Percentiles rank a stretch among this genome's conserved stretches.
phyloP scores from a whole-genome alignment of 2,797 vertebrate species.

The Eulemur mongoz region DNA sequence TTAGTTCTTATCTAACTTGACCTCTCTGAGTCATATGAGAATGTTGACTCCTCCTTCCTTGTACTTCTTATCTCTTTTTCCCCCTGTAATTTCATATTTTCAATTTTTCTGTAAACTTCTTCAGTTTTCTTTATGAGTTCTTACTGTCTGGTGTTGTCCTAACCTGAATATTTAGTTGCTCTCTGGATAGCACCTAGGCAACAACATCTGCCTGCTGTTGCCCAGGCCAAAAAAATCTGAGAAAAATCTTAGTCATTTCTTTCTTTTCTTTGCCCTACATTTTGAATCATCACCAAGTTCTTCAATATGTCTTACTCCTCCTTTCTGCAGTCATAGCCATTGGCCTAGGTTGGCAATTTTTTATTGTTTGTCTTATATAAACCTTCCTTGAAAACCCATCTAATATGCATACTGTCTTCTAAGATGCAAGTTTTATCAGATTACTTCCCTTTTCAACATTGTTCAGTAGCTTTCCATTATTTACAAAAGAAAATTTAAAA shows the following conservation, averaged over 20 bases:
- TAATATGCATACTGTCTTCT: neutral
- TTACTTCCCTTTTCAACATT: conserved; percentile 21
- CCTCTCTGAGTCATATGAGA: neutral
- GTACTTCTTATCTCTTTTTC: neutral
- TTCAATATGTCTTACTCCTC: neutral
- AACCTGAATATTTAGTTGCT: conserved; percentile 4
- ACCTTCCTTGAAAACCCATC: neutral
- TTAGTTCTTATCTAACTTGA: neutral
- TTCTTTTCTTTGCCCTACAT: neutral
- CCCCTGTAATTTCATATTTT: neutral
- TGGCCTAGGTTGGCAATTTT: neutral
- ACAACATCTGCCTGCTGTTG: neutral
- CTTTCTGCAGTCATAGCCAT: neutral
- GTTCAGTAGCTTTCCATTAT: conserved; percentile 29
- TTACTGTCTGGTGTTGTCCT: neutral
- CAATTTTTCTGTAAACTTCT: neutral
- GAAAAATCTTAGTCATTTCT: neutral
- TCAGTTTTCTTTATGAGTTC: neutral
- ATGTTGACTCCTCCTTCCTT: neutral
- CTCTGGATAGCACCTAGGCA: neutral
- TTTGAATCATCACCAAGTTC: conserved; percentile 9
- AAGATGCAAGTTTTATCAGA: conserved; percentile 3
- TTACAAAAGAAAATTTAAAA: conserved; percentile 18
- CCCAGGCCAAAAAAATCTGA: neutral
- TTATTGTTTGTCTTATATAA: neutral